phyloP scores from a whole-genome alignment of 1,140 invertebrate genomes.

The Eupeodes corollae region DNA sequence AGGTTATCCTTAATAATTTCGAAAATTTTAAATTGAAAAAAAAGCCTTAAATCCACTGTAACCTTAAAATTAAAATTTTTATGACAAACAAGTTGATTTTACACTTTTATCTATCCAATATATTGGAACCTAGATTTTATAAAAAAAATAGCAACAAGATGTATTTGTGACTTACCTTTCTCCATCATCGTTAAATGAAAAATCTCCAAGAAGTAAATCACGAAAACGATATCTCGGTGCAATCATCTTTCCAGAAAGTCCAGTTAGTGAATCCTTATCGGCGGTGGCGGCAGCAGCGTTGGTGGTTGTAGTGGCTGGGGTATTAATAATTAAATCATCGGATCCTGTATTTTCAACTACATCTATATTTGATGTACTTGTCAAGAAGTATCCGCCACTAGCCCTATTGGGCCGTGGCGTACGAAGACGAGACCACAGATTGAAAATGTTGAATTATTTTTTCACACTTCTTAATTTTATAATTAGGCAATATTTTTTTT shows the following conservation, averaged over 20 bases:
- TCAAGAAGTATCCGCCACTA: constrained; percentile 35
- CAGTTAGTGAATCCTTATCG: background rate
- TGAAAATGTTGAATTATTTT: constrained; percentile 13
- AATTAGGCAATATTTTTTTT: too few relatives aligned
- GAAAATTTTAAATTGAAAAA: too few relatives aligned
- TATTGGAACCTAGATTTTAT: too few relatives aligned
- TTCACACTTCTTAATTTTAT: too few relatives aligned
- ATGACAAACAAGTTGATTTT: too few relatives aligned
- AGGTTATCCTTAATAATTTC: too few relatives aligned
- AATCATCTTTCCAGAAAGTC: constrained; percentile 18
- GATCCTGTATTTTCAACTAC: constrained; percentile 1
- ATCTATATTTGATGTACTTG: constrained; percentile 13
- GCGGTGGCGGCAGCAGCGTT: constrained; percentile 1
- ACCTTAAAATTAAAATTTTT: too few relatives aligned
- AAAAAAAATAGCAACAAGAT: background rate
- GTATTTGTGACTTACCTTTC: constrained; percentile 47
- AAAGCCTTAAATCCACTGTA: too few relatives aligned
- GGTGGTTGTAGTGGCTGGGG: background rate
- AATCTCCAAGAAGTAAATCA: constrained; percentile 66
- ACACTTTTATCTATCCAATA: too few relatives aligned
- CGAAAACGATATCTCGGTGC: constrained; percentile 55
- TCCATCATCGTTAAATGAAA: constrained; percentile 63
- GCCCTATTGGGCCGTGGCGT: constrained; percentile 37
- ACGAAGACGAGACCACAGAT: constrained; percentile 36
- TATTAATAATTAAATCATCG: background rate